Evolutionary conservation across 2,113 vertebrate species (phyloP).

Genomic region (Tympanuchus pallidicinctus): DNA sequence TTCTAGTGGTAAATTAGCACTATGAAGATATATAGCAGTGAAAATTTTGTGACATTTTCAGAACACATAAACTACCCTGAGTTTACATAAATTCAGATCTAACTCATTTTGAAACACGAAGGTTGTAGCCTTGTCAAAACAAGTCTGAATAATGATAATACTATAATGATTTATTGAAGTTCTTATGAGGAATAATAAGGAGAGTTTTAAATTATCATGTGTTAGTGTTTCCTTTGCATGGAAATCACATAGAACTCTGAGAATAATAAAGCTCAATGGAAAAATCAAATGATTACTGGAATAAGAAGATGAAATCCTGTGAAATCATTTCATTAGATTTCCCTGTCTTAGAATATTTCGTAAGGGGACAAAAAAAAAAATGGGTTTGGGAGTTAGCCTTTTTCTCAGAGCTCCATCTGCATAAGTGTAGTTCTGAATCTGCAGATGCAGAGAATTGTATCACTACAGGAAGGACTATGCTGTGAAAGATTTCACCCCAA

Average conservation of each 20-base stretch:
- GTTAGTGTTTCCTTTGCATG: conserved; percentile 22
- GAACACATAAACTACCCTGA: conserved; percentile 41
- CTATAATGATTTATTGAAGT: conserved; percentile 58
- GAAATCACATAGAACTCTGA: not conserved
- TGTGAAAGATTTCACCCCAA: not conserved
- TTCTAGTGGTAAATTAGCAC: conserved; percentile 48
- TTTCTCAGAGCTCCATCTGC: not conserved
- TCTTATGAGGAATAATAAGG: conserved; percentile 62
- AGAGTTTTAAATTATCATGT: conserved; percentile 49
- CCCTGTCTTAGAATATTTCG: not conserved
- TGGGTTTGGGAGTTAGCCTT: not conserved
- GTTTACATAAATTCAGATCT: conserved; percentile 56
- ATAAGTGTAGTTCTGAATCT: not conserved
- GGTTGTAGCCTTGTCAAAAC: conserved; percentile 67
- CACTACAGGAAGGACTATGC: not conserved
- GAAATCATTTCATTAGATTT: not conserved
- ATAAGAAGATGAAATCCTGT: conserved; percentile 2
- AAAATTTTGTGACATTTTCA: conserved; percentile 68
- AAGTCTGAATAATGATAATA: conserved; percentile 56
- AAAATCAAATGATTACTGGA: not conserved
- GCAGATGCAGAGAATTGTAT: not conserved
- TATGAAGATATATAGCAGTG: conserved; percentile 52
- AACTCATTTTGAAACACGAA: conserved; percentile 53
- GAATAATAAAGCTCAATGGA: not conserved
- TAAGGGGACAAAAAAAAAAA: accelerated